Conservation (phyloP, 2,797 vertebrate species). For the Propithecus perrieri region DNA sequence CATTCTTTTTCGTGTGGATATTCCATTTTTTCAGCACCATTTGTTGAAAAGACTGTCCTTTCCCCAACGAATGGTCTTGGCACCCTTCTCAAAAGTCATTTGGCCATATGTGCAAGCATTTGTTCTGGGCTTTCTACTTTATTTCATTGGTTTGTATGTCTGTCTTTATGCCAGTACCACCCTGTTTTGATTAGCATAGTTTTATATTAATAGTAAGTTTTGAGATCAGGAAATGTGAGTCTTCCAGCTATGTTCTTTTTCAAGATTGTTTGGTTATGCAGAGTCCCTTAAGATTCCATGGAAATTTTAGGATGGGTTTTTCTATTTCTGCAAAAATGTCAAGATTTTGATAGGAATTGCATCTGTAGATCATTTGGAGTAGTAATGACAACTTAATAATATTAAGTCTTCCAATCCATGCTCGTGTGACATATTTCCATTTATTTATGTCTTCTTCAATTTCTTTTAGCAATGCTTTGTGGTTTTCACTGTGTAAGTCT, state of each 20-base stretch:
- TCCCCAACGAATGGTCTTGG: not conserved
- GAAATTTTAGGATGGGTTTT: not conserved
- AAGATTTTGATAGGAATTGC: not conserved
- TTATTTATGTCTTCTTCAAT: not conserved
- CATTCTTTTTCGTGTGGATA: not conserved
- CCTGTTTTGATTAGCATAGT: not conserved
- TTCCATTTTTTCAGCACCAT: not conserved
- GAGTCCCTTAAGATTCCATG: not conserved
- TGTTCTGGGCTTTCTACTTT: not conserved
- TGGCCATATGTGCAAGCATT: not conserved
- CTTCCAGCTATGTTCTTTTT: not conserved
- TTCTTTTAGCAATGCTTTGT: not conserved
- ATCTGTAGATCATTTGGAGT: not conserved
- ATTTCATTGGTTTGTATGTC: not conserved
- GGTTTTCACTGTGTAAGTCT: not conserved
- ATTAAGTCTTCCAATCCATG: not conserved
- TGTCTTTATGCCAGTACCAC: not conserved
- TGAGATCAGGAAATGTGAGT: not conserved
- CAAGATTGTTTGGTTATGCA: not conserved
- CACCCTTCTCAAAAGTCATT: not conserved
- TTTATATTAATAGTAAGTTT: not conserved
- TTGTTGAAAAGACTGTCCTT: not conserved
- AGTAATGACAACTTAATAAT: not conserved
- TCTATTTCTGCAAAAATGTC: not conserved
- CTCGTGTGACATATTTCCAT: not conserved